Evolutionary conservation across 2,797 vertebrate species (phyloP).

Genomic region (Passerculus sandwichensis): DNA sequence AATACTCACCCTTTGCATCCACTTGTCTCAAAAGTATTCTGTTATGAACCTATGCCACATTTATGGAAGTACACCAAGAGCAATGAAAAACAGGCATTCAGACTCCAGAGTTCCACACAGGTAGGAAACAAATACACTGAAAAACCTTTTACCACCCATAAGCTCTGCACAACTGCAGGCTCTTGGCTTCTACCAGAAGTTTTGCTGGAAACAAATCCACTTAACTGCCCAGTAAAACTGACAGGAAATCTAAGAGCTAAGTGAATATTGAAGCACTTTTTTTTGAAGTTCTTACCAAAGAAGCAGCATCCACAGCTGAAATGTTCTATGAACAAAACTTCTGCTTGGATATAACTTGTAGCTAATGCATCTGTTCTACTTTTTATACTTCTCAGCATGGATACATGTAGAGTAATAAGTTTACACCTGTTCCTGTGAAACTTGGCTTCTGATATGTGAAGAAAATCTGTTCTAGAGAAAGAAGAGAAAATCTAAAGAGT

Average conservation of each 20-base stretch:
- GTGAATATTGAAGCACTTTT: background rate
- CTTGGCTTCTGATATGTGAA: background rate
- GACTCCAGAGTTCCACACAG: background rate
- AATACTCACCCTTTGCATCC: background rate
- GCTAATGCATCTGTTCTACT: conserved; percentile 4
- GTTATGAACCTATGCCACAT: background rate
- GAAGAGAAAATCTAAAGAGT: background rate
- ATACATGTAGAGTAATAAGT: background rate
- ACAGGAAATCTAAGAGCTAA: background rate
- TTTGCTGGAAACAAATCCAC: background rate
- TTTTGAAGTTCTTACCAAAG: background rate
- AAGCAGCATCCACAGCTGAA: background rate
- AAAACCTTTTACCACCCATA: background rate
- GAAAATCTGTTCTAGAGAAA: background rate
- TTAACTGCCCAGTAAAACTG: background rate
- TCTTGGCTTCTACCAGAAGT: background rate
- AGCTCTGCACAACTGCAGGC: background rate
- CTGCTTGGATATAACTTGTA: background rate
- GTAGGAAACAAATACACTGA: background rate
- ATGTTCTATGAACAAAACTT: background rate
- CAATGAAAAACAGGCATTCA: background rate
- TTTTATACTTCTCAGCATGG: background rate
- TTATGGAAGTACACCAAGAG: background rate
- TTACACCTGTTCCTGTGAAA: conserved; percentile 4
- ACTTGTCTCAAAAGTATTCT: background rate